These are phyloP conservation scores for Rhyacophila evoluta DNA, from an alignment of 2,888 invertebrate species.

Conservation along the genomic window DNA sequence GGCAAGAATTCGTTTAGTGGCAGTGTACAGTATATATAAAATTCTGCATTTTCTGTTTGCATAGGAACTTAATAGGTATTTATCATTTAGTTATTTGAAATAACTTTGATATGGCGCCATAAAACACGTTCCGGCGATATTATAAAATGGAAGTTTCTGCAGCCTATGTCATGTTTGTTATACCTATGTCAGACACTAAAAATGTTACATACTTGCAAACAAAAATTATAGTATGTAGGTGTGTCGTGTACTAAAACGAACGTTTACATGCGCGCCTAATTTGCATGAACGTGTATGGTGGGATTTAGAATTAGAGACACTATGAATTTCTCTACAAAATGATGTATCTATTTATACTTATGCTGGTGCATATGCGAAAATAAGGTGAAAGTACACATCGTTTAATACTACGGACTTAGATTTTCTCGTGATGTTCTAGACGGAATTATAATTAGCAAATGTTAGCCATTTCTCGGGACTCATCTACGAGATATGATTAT, in stretches of 20 bases:
- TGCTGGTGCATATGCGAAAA: no score
- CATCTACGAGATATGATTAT: no score
- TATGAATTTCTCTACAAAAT: not conserved
- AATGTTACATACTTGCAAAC: conserved; percentile 6
- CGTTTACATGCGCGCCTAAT: not conserved
- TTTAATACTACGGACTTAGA: no score
- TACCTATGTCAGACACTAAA: no score
- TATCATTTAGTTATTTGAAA: not conserved
- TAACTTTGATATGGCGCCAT: not conserved
- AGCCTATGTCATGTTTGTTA: not conserved
- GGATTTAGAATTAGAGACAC: not conserved
- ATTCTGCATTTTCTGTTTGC: conserved; percentile 4
- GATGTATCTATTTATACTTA: no score
- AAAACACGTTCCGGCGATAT: not conserved
- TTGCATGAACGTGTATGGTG: not conserved
- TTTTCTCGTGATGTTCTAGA: no score
- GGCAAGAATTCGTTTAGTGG: not conserved
- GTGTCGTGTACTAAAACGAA: not conserved
- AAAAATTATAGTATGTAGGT: not conserved
- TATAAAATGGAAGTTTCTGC: not conserved
- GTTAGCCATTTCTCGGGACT: no score
- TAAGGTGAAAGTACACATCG: not conserved
- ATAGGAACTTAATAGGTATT: not conserved
- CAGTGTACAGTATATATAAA: not conserved
- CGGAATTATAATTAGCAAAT: no score